Base-by-base conservation (phyloP, 2,113 vertebrate species). In the Grus americana region DNA sequence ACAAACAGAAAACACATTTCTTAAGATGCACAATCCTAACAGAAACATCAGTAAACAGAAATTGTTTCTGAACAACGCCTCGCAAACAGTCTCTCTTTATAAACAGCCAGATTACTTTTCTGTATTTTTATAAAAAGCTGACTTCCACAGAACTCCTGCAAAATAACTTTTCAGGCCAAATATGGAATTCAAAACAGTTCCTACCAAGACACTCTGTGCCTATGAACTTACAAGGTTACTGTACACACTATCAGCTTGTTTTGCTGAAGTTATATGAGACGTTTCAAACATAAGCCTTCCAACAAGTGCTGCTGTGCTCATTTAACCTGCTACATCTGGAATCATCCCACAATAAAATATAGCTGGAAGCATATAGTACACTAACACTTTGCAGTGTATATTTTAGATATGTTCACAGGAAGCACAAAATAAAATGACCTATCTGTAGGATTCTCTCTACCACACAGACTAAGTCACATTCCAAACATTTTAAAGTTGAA, bases 261-360 rank as follows among this genome's bases (percentile, higher is more conserved):
- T 94, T 96, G 91, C 87, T 36, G 76, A 61, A 94, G 83, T 96
- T 98, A 98, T 97, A 97, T 10, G 79, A 98, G 96, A 97, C 97
- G 98, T 98, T 97, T 98, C 94, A 98, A 98, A 96, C 90, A 96
- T 20, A 72, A 93, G 72, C 79, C 88, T 61, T 94, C 89, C 68
- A 93, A 30, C 73, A 20, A 79, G 97, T 92, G 82, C 83, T 27
- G n/a, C 58, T 95, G 78, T 81, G 81, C 57, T 29, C 11, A 9
- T 27, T 87, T 93, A 95, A 88, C 88, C 87, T 71, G 90, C 96
- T 83, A 66, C 89, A 88, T 95, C 96, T 88, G 44, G 26, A 75
- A 90, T 66, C 50, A 80, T 47, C 66, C 79, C 73, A 46, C 30
- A 44, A 30, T 20, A n/a, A 38, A 94, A 88, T 3, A 38, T 3